Percentiles rank a stretch among this genome's conserved stretches.
These are phyloP conservation scores for Apotomis betuletana DNA, from an alignment of 2,888 invertebrate genomes.

Conservation along the genomic window DNA sequence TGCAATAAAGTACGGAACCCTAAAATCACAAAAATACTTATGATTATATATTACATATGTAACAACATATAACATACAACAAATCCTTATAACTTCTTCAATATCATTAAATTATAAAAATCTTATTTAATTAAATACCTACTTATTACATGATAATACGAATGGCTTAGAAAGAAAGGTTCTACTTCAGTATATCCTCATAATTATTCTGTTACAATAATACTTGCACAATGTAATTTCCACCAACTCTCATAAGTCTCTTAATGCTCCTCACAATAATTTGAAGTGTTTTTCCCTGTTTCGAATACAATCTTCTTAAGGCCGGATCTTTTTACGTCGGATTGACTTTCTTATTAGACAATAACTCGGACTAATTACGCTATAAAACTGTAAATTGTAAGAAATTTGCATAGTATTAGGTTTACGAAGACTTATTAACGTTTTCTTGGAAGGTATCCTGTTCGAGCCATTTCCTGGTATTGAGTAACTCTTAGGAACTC, in stretches of 20 bases:
- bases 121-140: no score
- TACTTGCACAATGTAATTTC: conserved; percentile 1
- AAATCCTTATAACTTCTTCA: no score
- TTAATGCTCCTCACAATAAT: background rate
- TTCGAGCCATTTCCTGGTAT: no score
- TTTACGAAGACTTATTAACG: conserved; percentile 15
- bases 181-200: background rate
- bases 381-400: conserved; percentile 33
- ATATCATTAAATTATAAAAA: no score
- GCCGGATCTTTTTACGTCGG: conserved; percentile 23
- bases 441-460: background rate
- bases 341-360: conserved; percentile 39
- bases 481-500: no score
- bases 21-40: no score
- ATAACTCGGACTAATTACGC: conserved; percentile 40
- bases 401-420: conserved; percentile 38
- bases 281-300: conserved; percentile 36
- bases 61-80: no score
- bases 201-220: background rate
- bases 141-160: no score
- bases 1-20: no score
- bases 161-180: no score
- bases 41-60: no score
- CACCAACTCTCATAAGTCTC: conserved; percentile 4
- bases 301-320: conserved; percentile 30